Evolutionary conservation across 2,113 vertebrate species (phyloP), one percentile per base, ranked within the genome.

Genomic region (Sphyrna mokarran): DNA sequence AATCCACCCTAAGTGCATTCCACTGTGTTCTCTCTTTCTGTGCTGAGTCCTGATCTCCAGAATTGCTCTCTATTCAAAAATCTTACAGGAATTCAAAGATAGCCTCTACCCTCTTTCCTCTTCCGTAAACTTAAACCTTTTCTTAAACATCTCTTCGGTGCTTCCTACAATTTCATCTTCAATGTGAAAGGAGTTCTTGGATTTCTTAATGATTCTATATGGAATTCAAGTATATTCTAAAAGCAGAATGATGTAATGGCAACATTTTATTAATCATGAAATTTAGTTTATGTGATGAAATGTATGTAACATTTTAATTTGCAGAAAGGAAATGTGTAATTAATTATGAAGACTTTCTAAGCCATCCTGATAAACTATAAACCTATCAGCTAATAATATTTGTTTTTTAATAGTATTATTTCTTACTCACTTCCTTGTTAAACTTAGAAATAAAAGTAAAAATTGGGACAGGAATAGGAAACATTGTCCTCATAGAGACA

Each of bases 241-340:
- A 68, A 93, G 9, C 6, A 37, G 66, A 93, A 93, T 66, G 40
- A 22, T 3, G 1, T 43, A 83, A 20, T 22, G 37, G 33, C 33
- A 80, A 43, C 80, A 83, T 83, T 83, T 83, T 83, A 43, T 43
- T 83, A 43, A 83, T 16, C 37, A 22, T 83, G 18, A 83, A 83
- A 43, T 83, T 16, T 20, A 83, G 37, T 43, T 83, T 83, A 83
- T 83, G 37, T 43, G 18, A 18, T 83, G 16, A 37, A 83, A 83
- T 83, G 37, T 83, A 37, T 16, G 63, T 91, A 91, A 91, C n/a
- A 91, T 33, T 91, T 91, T 58, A 91, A 91, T 91, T 91, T 37
- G 89, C 89, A 58, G 63, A 16, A 91, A 91, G 89, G 33, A 66
- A 91, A 63, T 91, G 16, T n/a, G 66, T 66, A 66, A n/a, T 91